Evolutionary conservation across 2,888 invertebrate genomes (phyloP).

Genomic region (Synanthedon myopaeformis): DNA sequence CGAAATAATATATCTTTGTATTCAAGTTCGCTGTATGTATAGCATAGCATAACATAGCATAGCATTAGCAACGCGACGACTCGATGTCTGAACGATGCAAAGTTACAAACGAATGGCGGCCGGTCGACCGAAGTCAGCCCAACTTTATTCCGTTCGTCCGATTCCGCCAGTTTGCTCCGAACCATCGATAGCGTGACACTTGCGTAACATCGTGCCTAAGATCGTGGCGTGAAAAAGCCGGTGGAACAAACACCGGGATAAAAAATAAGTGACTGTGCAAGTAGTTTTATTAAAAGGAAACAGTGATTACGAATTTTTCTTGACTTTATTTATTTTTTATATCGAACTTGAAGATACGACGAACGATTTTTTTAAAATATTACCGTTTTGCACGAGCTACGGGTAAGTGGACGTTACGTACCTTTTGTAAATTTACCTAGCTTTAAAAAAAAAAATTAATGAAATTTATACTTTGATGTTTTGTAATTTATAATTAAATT

Average conservation of each 20-base stretch:
- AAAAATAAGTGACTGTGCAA: slow-evolving; percentile 54
- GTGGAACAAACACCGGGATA: slow-evolving; percentile 27
- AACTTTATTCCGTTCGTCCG: slow-evolving; percentile 3
- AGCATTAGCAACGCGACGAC: too few species aligned
- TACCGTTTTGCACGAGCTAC: slow-evolving; percentile 37
- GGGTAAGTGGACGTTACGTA: slow-evolving; percentile 25
- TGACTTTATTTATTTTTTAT: slow-evolving; percentile 15
- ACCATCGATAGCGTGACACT: slow-evolving; percentile 42
- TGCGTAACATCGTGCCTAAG: slow-evolving; percentile 26
- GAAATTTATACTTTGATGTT: too few species aligned
- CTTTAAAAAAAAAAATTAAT: too few species aligned
- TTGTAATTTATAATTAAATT: too few species aligned
- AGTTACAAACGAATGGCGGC: too few species aligned
- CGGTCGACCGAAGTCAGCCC: too few species aligned
- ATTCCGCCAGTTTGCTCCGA: slow-evolving; percentile 44
- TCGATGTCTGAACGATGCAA: too few species aligned
- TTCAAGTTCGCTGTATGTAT: too few species aligned
- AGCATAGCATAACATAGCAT: too few species aligned
- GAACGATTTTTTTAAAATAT: slow-evolving; percentile 19
- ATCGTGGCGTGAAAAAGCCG: slow-evolving; percentile 44
- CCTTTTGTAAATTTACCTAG: slow-evolving; percentile 1
- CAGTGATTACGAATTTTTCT: slow-evolving; percentile 40
- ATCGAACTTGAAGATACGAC: slow-evolving; percentile 31
- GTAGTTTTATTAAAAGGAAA: slow-evolving; percentile 29
- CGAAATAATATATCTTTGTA: too few species aligned